Percentiles rank a stretch among this genome's conserved stretches.
These are phyloP conservation scores for Melinaea marsaeus DNA, from an alignment of 2,888 invertebrate genomes.

Conservation along the genomic window DNA sequence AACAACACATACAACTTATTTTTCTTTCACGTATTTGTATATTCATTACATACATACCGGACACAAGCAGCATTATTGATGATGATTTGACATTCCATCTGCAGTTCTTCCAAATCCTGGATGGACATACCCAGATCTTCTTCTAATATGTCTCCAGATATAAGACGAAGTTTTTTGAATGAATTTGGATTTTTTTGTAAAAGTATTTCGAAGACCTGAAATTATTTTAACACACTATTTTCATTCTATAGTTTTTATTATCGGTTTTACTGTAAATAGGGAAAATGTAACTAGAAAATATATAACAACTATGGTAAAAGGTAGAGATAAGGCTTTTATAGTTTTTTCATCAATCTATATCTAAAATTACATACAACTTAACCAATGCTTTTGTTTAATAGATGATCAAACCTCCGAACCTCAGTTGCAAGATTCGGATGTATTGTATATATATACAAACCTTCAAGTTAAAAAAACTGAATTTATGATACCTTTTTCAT, in stretches of 20 bases:
- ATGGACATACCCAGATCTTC: conserved; percentile 16
- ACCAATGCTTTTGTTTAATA: no score
- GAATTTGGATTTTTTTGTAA: conserved; percentile 9
- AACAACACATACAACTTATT: no score
- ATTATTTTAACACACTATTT: not conserved
- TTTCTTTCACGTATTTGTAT: no score
- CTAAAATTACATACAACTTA: no score
- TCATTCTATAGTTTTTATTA: not conserved
- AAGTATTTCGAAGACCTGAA: conserved; percentile 19
- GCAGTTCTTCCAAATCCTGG: conserved; percentile 10
- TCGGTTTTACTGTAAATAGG: no score
- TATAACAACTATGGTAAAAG: no score
- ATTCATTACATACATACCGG: conserved; percentile 8
- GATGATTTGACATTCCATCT: conserved; percentile 59
- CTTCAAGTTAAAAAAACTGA: no score
- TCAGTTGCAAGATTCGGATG: no score
- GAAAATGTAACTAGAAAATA: no score
- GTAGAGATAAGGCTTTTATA: not conserved
- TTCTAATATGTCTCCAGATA: conserved; percentile 14
- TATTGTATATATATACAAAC: no score
- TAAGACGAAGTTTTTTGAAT: conserved; percentile 9
- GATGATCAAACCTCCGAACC: no score
- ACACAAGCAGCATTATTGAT: conserved; percentile 74
- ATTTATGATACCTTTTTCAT: no score
- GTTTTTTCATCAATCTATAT: not conserved